phyloP scores from a whole-genome alignment of 2,113 vertebrate species.

The Malurus elegans region DNA sequence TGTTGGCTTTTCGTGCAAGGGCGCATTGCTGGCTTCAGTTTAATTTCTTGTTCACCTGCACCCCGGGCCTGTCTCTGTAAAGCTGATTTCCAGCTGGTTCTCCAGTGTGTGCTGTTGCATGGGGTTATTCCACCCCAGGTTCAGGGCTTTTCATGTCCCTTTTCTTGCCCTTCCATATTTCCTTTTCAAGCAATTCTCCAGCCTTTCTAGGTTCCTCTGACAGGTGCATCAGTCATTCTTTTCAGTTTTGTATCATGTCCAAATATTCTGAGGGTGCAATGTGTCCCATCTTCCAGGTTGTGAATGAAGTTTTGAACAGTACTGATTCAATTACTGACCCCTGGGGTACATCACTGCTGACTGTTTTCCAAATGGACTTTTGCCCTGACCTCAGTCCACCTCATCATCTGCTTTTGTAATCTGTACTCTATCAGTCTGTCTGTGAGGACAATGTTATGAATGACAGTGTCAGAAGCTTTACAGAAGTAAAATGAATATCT shows the following conservation, averaged over 20 bases:
- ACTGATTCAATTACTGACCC: neutral
- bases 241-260: neutral
- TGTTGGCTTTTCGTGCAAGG: neutral
- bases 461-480: neutral
- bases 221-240: neutral
- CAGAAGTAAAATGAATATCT: neutral
- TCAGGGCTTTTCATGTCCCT: neutral
- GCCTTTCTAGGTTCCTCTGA: neutral
- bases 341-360: neutral
- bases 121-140: neutral
- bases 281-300: neutral
- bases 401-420: neutral
- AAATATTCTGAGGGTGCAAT: neutral
- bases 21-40: neutral
- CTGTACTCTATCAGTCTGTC: neutral
- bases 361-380: neutral
- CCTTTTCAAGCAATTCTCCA: neutral
- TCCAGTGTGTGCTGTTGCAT: neutral
- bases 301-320: neutral
- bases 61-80: neutral
- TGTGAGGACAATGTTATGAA: neutral
- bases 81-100: neutral
- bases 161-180: neutral
- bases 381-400: neutral
- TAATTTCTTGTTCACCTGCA: neutral